phyloP scores from a whole-genome alignment of 30 jellyfish, hydroid and myxozoan species.

The Turritopsis dohrnii region DNA sequence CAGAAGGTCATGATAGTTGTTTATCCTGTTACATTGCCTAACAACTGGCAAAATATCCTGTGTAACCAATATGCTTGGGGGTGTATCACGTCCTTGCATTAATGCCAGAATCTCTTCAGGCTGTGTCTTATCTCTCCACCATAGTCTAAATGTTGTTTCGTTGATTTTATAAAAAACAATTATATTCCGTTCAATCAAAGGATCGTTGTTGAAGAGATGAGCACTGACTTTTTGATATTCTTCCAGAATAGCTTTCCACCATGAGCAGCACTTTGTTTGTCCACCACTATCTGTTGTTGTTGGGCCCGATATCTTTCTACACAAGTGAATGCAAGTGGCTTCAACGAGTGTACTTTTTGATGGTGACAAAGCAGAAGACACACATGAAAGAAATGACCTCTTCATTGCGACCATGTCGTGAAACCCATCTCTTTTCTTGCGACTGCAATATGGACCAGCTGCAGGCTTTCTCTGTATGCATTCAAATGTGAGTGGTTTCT shows the following conservation, averaged over 20 bases:
- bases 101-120: not conserved
- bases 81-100: too few relatives aligned
- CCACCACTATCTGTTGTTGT: not conserved
- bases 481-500: constrained; percentile 21
- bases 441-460: constrained; percentile 16
- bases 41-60: too few relatives aligned
- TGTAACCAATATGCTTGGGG: too few relatives aligned
- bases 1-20: too few relatives aligned
- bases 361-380: constrained; percentile 27
- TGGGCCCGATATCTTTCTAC: not conserved
- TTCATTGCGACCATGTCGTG: constrained; percentile 16
- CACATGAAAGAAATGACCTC: constrained; percentile 29
- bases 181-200: not conserved
- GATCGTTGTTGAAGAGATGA: not conserved
- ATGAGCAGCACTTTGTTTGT: not conserved
- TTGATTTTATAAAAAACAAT: not conserved
- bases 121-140: not conserved
- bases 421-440: constrained; percentile 16
- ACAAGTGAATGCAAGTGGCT: constrained; percentile 23
- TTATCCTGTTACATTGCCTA: too few relatives aligned
- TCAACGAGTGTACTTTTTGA: constrained; percentile 25
- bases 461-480: constrained; percentile 8
- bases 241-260: constrained; percentile 23
- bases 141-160: not conserved
- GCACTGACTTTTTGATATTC: not conserved